A percentile compares a stretch with the other conserved stretches of the same genome.
Evolutionary conservation across 2,888 invertebrate genomes (phyloP).

Genomic region (Prosapia bicincta): DNA sequence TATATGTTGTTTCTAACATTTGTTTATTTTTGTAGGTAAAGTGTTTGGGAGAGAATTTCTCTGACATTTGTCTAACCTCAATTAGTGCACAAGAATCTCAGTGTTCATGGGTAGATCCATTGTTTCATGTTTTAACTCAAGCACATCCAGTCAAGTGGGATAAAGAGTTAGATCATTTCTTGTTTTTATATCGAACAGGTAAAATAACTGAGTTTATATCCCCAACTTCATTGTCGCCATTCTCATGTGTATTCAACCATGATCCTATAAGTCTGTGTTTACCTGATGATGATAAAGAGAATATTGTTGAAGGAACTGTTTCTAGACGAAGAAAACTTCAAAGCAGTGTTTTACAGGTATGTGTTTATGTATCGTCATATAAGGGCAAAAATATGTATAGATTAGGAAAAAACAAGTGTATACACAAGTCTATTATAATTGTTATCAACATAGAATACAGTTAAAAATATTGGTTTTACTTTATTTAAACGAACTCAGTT

Average conservation of each 20-base stretch:
- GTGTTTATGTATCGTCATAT: neutral
- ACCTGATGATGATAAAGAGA: slow-evolving; percentile 32
- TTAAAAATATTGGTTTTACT: no score
- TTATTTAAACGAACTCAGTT: no score
- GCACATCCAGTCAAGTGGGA: slow-evolving; percentile 32
- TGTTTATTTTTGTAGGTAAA: slow-evolving; percentile 4
- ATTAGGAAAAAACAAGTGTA: no score
- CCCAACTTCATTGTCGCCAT: slow-evolving; percentile 18
- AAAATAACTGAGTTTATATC: slow-evolving; percentile 26
- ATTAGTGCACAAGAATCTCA: slow-evolving; percentile 11
- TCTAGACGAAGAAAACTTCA: slow-evolving; percentile 14
- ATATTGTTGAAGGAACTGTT: slow-evolving; percentile 14
- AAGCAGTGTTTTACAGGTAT: slow-evolving; percentile 5
- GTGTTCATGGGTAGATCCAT: slow-evolving; percentile 30
- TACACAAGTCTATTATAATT: no score
- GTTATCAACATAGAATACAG: no score
- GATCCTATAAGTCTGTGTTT: slow-evolving; percentile 9
- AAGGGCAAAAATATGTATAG: neutral
- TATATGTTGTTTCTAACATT: no score
- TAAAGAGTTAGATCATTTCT: slow-evolving; percentile 32
- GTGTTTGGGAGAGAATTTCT: slow-evolving; percentile 10
- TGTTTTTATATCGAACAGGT: slow-evolving; percentile 33
- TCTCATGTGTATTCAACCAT: slow-evolving; percentile 31
- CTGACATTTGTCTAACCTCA: neutral
- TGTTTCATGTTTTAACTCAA: slow-evolving; percentile 27